Evolutionary conservation across 2,113 vertebrate genomes (phyloP).

Genomic region (Serinus canaria): DNA sequence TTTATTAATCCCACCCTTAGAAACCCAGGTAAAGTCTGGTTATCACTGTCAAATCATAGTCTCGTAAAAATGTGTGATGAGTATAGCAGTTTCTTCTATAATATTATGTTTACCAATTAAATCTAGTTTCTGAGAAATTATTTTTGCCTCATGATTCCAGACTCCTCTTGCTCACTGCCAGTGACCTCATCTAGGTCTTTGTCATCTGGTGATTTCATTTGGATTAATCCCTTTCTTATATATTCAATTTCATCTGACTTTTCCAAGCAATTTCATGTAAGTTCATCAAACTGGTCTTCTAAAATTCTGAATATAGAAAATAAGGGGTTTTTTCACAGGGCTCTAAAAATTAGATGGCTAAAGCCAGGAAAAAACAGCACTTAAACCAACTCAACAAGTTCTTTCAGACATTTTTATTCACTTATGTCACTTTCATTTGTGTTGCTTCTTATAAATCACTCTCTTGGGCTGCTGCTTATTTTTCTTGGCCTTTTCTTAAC

Average conservation of each 20-base stretch:
- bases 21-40: background rate
- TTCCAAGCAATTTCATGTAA: background rate
- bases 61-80: background rate
- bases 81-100: background rate
- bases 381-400: background rate
- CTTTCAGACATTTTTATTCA: slow-evolving; percentile 15
- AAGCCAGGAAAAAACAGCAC: background rate
- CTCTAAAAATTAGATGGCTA: background rate
- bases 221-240: background rate
- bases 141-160: background rate
- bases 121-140: background rate
- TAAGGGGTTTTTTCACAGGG: background rate
- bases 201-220: background rate
- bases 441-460: background rate
- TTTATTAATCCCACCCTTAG: background rate
- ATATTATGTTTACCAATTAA: background rate
- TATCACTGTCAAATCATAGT: background rate
- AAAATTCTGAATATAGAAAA: background rate
- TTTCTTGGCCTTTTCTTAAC: slow-evolving; percentile 43
- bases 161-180: background rate
- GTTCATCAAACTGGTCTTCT: background rate
- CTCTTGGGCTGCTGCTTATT: slow-evolving; percentile 25
- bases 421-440: slow-evolving; percentile 27
- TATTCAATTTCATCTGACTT: background rate
- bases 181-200: background rate